Percentiles rank a stretch among this genome's conserved stretches.
These are phyloP conservation scores for Polydrusus cervinus DNA, from an alignment of 2,888 invertebrate genomes.

Conservation along the genomic window DNA sequence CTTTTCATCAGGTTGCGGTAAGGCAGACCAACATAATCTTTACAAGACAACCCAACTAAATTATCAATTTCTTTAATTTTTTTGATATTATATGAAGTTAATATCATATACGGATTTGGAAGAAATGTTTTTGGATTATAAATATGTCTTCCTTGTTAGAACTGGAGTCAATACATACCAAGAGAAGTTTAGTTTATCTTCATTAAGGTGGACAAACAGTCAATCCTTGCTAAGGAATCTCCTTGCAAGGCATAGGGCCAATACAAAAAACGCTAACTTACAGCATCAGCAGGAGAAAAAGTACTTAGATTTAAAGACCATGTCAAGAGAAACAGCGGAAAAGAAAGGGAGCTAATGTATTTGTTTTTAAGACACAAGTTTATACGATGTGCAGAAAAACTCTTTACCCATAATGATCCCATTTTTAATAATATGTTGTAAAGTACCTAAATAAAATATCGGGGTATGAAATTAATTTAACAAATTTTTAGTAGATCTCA, in stretches of 20 bases:
- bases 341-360: slow-evolving; percentile 7
- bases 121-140: too few relatives aligned
- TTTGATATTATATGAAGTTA: too few relatives aligned
- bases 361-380: neutral
- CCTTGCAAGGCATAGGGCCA: neutral
- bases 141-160: too few relatives aligned
- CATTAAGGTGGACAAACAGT: neutral
- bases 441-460: neutral
- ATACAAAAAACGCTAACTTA: neutral
- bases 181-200: neutral
- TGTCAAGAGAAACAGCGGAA: neutral
- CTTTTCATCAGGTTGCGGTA: too few relatives aligned
- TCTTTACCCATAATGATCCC: neutral
- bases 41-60: too few relatives aligned
- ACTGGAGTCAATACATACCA: neutral
- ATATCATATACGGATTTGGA: too few relatives aligned
- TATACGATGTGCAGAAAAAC: neutral
- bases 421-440: neutral
- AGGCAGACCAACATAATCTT: too few relatives aligned
- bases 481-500: neutral
- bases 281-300: neutral
- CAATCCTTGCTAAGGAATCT: neutral
- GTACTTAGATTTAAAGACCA: slow-evolving; percentile 6
- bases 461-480: neutral
- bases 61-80: too few relatives aligned